Percentiles rank a stretch among this genome's conserved stretches.
phyloP scores from a whole-genome alignment of 2,797 vertebrate genomes.

The Allobates femoralis region DNA sequence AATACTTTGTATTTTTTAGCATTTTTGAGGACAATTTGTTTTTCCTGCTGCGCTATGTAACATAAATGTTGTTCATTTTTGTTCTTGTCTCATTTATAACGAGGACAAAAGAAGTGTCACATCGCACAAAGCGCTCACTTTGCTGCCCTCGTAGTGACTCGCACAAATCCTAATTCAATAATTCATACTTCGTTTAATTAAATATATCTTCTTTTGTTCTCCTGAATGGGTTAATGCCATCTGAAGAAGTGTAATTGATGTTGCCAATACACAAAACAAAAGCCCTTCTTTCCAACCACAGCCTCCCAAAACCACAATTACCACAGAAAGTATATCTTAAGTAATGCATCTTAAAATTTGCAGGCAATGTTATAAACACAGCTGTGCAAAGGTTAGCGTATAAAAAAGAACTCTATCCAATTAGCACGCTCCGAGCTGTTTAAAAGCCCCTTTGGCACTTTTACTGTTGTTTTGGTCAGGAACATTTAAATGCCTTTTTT shows the following conservation, averaged over 20 bases:
- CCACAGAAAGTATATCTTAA: conserved; percentile 64
- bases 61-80: neutral
- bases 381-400: conserved; percentile 67
- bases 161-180: conserved; percentile 45
- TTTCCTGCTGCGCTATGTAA: neutral
- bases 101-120: conserved; percentile 31
- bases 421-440: conserved; percentile 65
- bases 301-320: conserved; percentile 67
- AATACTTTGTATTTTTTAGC: neutral
- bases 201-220: conserved; percentile 38
- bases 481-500: conserved; percentile 64
- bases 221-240: conserved; percentile 58
- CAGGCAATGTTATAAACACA: conserved; percentile 70
- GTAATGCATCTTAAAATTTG: conserved; percentile 65
- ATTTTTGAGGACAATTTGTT: neutral
- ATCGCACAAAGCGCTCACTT: conserved; percentile 8
- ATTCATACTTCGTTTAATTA: conserved; percentile 52
- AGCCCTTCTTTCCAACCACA: conserved; percentile 60
- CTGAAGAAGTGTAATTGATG: conserved; percentile 44
- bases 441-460: conserved; percentile 61
- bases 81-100: neutral
- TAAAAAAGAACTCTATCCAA: conserved; percentile 65
- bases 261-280: conserved; percentile 59
- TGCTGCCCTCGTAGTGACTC: conserved; percentile 41
- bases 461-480: conserved; percentile 65